Evolutionary conservation across 1,140 invertebrate species (phyloP), one percentile per base, ranked within the genome.

Genomic region (Solenopsis fugax): DNA sequence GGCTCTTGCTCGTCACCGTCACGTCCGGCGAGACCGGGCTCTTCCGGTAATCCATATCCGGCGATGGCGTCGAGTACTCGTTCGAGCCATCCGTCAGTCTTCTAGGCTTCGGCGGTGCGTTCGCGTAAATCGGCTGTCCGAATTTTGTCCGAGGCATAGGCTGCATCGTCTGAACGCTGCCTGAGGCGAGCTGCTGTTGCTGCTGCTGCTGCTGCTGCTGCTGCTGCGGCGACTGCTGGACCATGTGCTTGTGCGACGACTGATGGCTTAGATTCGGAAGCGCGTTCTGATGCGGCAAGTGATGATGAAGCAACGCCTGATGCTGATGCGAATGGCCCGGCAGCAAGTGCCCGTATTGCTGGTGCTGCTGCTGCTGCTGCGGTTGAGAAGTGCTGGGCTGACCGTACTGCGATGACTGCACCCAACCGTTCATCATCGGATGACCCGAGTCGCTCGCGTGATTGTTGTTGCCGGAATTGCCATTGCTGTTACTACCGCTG

Each of bases 21-120:
- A 92, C 91, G 10, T 93, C 93, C 2, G 93, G 90, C 2, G 93
- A 93, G 2, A 93, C 92, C 12, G 91, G 92, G 4, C 92, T 92
- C 73, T 93, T 93, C 21, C 92, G 91, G 50, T 91, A 93, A 21
- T 95, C 95, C 0, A 93, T 93, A 54, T 95, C 93, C 2, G 93
- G 92, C 85, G 97, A 97, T 0, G 97, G 97, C 0, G 97, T 97
- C 56, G 96, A 97, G 89, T 97, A 97, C 86, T 98, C 97, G 56
- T 96, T 97, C 4, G 96, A 96, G 21, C 95, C 95, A 85, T 95
- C 96, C 6, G 91, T 93, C n/a, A 96, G 88, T 54, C 98, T 96
- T 93, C 97, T 95, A 1, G 98, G 98, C 93, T 98, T 98, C 1
- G 98, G 98, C 7, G 98, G 98, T 3, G 98, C 98, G 95, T 98